Percentiles rank a stretch among this genome's conserved stretches.
phyloP scores from a whole-genome alignment of 2,797 vertebrate genomes.

The Cyprinodon diabolis region DNA sequence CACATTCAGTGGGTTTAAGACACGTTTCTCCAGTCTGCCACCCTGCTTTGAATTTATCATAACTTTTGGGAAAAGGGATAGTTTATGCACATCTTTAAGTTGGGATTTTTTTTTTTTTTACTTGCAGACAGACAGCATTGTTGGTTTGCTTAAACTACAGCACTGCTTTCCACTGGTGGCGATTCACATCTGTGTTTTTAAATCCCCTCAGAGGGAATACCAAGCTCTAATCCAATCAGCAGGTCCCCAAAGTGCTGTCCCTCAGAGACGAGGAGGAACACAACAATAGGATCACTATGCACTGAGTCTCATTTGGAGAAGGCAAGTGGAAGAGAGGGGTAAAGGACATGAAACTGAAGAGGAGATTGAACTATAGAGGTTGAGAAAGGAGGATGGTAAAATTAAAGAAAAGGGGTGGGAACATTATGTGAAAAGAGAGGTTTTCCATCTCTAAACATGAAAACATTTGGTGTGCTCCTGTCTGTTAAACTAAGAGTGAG shows the following conservation, averaged over 20 bases:
- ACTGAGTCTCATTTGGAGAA: slow-evolving; percentile 37
- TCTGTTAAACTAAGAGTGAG: background rate
- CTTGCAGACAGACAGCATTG: slow-evolving; percentile 65
- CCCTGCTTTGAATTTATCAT: background rate
- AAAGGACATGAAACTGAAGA: slow-evolving; percentile 33
- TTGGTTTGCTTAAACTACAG: slow-evolving; percentile 58
- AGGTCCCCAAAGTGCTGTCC: slow-evolving; percentile 90
- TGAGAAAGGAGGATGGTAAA: slow-evolving; percentile 3
- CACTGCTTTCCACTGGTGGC: slow-evolving; percentile 73
- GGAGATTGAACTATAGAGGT: slow-evolving; percentile 30
- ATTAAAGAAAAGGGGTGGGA: slow-evolving; percentile 12
- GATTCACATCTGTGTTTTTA: slow-evolving; percentile 90
- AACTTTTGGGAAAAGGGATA: slow-evolving; percentile 22
- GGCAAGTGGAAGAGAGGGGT: slow-evolving; percentile 30
- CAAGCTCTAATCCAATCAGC: slow-evolving; percentile 99
- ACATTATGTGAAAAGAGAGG: background rate
- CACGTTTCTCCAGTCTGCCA: background rate
- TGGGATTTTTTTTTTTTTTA: slow-evolving; percentile 33
- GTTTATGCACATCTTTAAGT: slow-evolving; percentile 37
- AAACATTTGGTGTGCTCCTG: too few relatives aligned
- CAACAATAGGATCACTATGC: slow-evolving; percentile 89
- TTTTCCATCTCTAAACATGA: too few relatives aligned
- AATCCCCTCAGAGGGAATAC: slow-evolving; percentile 95
- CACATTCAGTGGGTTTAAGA: background rate
- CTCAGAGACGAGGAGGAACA: slow-evolving; percentile 73